Base-by-base conservation (phyloP, 2,888 invertebrate genomes). In the Mycalesis mineus region DNA sequence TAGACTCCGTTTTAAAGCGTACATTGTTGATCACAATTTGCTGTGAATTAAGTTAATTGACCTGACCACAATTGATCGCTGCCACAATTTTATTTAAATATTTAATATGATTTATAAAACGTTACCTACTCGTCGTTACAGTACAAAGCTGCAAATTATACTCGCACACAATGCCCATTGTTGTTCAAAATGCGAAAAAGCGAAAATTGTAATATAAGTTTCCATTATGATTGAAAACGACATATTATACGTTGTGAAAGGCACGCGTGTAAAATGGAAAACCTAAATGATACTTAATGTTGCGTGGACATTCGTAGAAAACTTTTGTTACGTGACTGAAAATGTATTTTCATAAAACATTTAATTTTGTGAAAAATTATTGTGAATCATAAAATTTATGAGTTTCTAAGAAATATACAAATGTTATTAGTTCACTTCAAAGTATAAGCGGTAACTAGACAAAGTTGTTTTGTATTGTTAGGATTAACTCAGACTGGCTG, bases 181-280 rank as follows among this genome's bases (percentile, higher is more conserved):
- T 58, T 39, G 55, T 7, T 44, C 13, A n/a, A 49, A 56, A 56
- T 37, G 17, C n/a, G 53, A 47, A 48, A 58, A 53, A 48, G 36
- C 22, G 42, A 54, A 45, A 55, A 58, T 55, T 55, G 14, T 55
- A 47, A 48, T 37, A 33, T 28, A 59, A 41, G 22, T 58, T 55
- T 45, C 44, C 51, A 55, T 51, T 59, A 45, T 55, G 29, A 37
- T 55, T 50, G n/a, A 29, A 47, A 47, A 55, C 31, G 47, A 47
- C 31, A 40, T 6, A n/a, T 41, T 22, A 33, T 33, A 33, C 17
- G 31, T 22, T 42, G 29, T 31, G 11, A 51, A 51, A n/a, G 31
- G 37, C 31, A 41, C 15, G 39, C 22, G 40, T 50, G 11, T 52
- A 42, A 41, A 42, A 52, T 42, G 41, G 52, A 42, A 52, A 28